These are phyloP conservation scores for Dromas ardeola DNA, from an alignment of 2,113 vertebrate species.

Conservation along the genomic window DNA sequence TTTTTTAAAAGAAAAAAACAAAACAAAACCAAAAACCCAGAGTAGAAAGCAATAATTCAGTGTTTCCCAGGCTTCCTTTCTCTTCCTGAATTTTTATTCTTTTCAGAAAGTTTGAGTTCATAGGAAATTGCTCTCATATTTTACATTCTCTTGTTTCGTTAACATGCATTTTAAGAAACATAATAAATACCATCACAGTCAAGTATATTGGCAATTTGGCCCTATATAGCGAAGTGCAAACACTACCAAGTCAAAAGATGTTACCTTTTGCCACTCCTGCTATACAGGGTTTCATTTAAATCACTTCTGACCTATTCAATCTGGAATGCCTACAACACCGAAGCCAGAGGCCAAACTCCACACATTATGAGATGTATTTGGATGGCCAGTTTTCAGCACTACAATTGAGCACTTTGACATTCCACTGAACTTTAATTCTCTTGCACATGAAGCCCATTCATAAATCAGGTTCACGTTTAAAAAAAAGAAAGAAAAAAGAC, in stretches of 20 bases:
- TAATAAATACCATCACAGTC: neutral
- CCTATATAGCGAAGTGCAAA: neutral
- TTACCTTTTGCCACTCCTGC: neutral
- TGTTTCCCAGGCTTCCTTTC: neutral
- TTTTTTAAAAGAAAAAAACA: neutral
- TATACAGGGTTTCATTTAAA: neutral
- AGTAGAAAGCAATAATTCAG: neutral
- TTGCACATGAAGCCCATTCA: neutral
- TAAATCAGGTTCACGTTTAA: neutral
- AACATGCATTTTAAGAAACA: neutral
- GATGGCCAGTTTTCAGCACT: neutral
- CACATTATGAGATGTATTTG: neutral
- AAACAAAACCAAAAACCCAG: neutral
- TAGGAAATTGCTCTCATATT: neutral
- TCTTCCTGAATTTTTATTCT: neutral
- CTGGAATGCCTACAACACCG: neutral
- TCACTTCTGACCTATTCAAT: neutral
- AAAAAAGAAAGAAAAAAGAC: neutral
- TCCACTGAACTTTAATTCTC: neutral
- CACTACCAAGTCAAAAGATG: neutral
- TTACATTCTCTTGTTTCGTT: neutral
- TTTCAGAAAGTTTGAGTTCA: neutral
- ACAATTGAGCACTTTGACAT: neutral
- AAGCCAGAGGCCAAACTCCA: neutral
- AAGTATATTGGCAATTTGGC: neutral